Conservation (phyloP, 2,888 invertebrate genomes). For the Polydrusus tereticollis region DNA sequence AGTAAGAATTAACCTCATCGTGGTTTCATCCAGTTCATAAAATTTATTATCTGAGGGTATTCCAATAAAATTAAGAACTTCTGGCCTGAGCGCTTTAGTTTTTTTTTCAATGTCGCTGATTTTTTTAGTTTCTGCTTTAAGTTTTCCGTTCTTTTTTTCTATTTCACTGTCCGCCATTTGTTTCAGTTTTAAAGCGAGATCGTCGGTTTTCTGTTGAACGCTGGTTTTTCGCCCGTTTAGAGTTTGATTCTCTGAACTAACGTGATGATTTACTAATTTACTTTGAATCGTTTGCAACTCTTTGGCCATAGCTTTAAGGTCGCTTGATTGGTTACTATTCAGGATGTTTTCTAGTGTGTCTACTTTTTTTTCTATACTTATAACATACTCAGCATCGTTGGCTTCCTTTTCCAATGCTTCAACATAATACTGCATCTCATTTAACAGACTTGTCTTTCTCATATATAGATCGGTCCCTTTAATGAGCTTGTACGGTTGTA, state of each 20-base stretch:
- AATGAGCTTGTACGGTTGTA: constrained; percentile 51
- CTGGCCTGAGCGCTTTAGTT: constrained; percentile 42
- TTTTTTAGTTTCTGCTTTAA: constrained; percentile 29
- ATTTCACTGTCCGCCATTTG: constrained; percentile 26
- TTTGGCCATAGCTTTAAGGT: constrained; percentile 30
- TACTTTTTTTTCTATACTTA: constrained; percentile 46
- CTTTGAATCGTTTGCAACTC: constrained; percentile 36
- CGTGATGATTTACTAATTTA: constrained; percentile 32
- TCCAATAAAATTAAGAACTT: constrained; percentile 52
- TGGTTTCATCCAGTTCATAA: constrained; percentile 51
- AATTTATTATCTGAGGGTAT: constrained; percentile 50
- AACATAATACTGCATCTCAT: constrained; percentile 52
- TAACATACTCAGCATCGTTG: constrained; percentile 50
- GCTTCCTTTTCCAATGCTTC: constrained; percentile 52
- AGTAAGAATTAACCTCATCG: constrained; percentile 46
- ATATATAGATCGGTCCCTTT: constrained; percentile 48
- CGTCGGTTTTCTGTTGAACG: constrained; percentile 44
- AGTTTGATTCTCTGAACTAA: constrained; percentile 27
- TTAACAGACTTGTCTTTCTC: constrained; percentile 49
- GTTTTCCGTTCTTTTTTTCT: constrained; percentile 31
- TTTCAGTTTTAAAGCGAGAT: constrained; percentile 38
- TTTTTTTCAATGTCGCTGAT: constrained; percentile 51
- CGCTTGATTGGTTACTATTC: not conserved
- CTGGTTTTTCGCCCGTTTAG: constrained; percentile 43
- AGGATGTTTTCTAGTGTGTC: constrained; percentile 16